phyloP scores from a whole-genome alignment of 2,797 vertebrate species.

The Megaceryle alcyon region DNA sequence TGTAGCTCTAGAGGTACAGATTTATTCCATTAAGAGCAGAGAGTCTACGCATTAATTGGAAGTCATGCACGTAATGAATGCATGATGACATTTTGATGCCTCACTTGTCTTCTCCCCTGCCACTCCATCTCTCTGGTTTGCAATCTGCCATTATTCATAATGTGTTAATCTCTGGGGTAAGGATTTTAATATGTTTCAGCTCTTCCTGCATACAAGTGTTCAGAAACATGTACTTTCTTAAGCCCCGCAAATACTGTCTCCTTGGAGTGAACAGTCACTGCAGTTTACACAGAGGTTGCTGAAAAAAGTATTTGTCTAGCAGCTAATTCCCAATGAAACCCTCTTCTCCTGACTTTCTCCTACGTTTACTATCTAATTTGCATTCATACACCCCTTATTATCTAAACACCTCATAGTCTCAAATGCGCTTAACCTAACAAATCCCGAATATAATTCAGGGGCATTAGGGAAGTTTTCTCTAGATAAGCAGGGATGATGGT shows the following conservation, averaged over 20 bases:
- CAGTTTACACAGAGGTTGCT: background rate
- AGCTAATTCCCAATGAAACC: background rate
- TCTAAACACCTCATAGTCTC: background rate
- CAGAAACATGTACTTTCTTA: background rate
- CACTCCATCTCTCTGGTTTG: background rate
- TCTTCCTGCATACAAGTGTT: background rate
- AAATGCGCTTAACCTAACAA: conserved; percentile 13
- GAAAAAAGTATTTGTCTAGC: background rate
- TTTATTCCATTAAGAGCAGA: background rate
- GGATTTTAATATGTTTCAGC: background rate
- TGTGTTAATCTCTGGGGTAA: background rate
- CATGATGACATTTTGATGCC: conserved; percentile 26
- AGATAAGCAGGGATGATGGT: background rate
- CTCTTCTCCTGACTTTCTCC: background rate
- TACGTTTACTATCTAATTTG: conserved; percentile 5
- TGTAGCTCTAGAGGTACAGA: background rate
- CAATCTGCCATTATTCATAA: background rate
- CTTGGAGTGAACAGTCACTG: background rate
- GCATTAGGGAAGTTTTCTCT: background rate
- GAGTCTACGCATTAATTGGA: background rate
- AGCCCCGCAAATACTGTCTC: background rate
- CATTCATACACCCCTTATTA: background rate
- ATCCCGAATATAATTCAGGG: background rate
- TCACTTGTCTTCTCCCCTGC: background rate
- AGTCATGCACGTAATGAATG: background rate